Evolutionary conservation across 2,113 vertebrate genomes (phyloP), one percentile per base, ranked within the genome.

Genomic region (Cyprinodon tularosa): DNA sequence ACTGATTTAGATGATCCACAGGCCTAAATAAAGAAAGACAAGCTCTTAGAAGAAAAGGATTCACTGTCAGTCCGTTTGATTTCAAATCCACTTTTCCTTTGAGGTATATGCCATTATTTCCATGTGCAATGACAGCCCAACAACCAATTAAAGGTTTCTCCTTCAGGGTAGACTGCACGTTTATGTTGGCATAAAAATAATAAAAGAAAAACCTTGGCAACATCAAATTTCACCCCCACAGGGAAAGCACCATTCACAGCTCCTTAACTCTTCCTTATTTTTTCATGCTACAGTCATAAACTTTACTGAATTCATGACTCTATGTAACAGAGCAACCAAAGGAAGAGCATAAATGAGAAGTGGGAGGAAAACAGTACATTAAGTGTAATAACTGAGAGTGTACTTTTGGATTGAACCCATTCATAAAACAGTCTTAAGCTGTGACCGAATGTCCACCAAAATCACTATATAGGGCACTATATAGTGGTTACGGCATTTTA

Each of bases 141-240:
- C 87, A 90, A 84, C 86, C 88, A 91, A 93, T 93, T 93, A 89
- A 88, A 88, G 11, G 17, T 48, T 50, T 73, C 62, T 53, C 42
- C 59, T 76, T 76, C 66, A 77, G 44, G 83, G 71, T n/a, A 57
- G 50, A 57, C 6, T 57, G 50, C 17, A 9, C n/a, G 50, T 53
- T 15, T 53, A 5, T 53, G 50, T n/a, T 57, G 4, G 50, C 17
- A 9, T 57, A 57, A 53, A 29, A 53, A 53, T 20, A 53, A 42
- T 6, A 42, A 42, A 42, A 4, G 9, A 53, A 53, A 53, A 53
- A 53, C 50, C 50, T 17, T 53, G 50, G 50, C 17, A 53, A 53
- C 15, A 53, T 4, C 20, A 9, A 8, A 57, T 57, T 57, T n/a
- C 17, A 57, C 62, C 80, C 65, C 42, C 61, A 53, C 59, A 13